Evolutionary conservation across 2,888 invertebrate genomes (phyloP).

Genomic region (Macrosiphum euphorbiae): DNA sequence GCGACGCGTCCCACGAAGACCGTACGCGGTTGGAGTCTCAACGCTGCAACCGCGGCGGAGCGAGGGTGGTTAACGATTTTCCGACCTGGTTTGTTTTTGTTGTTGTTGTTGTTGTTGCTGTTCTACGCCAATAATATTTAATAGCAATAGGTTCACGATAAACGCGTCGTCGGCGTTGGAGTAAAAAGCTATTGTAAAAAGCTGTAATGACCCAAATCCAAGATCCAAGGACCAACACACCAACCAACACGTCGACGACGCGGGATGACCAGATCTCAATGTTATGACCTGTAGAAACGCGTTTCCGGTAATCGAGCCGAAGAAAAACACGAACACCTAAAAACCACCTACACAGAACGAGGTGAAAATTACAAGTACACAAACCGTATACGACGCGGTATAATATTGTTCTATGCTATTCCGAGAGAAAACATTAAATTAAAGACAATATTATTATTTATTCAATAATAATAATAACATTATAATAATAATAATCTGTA

Average conservation of each 20-base stretch:
- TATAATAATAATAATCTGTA: too few relatives aligned
- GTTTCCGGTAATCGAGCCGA: neutral
- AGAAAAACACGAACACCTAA: neutral
- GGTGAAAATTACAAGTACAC: neutral
- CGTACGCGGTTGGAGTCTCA: neutral
- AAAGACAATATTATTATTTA: neutral
- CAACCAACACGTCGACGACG: neutral
- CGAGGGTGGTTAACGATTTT: constrained; percentile 8
- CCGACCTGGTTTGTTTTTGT: neutral
- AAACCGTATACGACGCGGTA: neutral
- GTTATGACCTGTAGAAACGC: neutral
- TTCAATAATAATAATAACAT: neutral
- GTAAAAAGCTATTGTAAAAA: neutral
- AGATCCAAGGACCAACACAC: neutral
- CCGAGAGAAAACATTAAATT: neutral
- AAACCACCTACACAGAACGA: neutral
- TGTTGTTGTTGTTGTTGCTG: neutral
- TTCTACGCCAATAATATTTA: neutral
- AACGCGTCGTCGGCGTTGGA: too few relatives aligned
- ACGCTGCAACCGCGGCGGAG: neutral
- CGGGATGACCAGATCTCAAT: neutral
- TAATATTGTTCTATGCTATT: neutral
- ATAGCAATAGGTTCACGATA: neutral
- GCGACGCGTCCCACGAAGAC: neutral
- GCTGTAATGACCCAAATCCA: constrained; percentile 33